Evolutionary conservation across 2,113 vertebrate species (phyloP), one percentile per base, ranked within the genome.

Genomic region (Istiophorus platypterus): DNA sequence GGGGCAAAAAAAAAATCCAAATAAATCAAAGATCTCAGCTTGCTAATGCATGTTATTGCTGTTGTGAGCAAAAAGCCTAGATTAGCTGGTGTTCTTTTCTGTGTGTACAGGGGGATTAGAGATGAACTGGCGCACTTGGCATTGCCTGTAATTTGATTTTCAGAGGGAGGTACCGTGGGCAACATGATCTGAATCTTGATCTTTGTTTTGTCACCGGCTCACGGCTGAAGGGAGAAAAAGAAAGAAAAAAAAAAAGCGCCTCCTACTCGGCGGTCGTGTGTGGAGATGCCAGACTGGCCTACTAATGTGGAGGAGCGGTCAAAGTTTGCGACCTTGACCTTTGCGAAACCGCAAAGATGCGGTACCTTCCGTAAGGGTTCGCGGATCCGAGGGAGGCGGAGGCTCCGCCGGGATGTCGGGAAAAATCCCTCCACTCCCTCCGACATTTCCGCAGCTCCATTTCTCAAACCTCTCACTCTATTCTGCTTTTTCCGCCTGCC

Each of bases 141-240:
- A 65, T 69, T 68, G 73, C 73, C 78, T 78, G 63, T 91, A 81
- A 88, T 82, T 86, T 73, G 72, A 84, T 89, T 87, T 88, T 65
- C 41, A 65, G 56, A 45, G 29, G 5, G 8, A 41, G 42, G 22
- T 52, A 78, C 65, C 71, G 73, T 2, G 57, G 68, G 81, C 79
- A 41, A 69, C 72, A 52, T 12, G 66, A 81, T 86, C 52, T 66
- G 57, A 71, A 80, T 61, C 65, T 11, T 26, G 58, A 51, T 62
- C 80, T 75, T 47, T 22, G 47, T 56, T 74, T 49, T 17, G 10
- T 66, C 34, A 39, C 24, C 18, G 6, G 14, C 31, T 31, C 20
- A 12, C 18, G 20, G 29, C 41, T 31, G 34, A 74, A 27, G n/a
- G n/a, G n/a, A n/a, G n/a, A n/a, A n/a, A n/a, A n/a, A n/a, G 42